These are phyloP conservation scores for Phalloptychus januarius DNA, from an alignment of 2,797 vertebrate genomes.

Conservation along the genomic window DNA sequence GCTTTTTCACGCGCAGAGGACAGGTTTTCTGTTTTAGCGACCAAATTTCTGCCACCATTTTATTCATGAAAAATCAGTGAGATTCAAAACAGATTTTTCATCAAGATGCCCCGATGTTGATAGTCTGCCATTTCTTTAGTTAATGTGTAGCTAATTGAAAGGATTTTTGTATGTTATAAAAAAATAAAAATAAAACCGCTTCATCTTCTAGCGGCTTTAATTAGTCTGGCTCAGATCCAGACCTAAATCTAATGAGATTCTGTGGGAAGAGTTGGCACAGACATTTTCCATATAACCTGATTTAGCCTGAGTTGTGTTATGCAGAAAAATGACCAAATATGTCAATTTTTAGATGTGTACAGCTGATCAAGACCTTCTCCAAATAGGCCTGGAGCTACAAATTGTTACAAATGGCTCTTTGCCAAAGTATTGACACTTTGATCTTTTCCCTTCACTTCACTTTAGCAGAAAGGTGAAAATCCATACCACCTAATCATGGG, in stretches of 20 bases:
- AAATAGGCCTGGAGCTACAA: background rate
- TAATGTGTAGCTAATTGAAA: background rate
- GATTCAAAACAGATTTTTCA: background rate
- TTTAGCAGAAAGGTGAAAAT: background rate
- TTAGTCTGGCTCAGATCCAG: background rate
- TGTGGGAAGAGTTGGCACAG: background rate
- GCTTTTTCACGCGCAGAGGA: too few species aligned
- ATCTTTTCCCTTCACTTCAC: background rate
- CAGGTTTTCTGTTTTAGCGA: background rate
- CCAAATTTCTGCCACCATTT: background rate
- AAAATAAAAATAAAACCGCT: background rate
- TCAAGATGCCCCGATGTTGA: background rate
- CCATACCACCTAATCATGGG: background rate
- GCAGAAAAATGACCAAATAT: background rate
- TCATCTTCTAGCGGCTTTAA: background rate
- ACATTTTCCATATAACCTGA: background rate
- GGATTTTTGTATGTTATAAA: background rate
- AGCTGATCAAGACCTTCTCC: background rate
- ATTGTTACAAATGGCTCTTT: background rate
- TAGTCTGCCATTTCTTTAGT: background rate
- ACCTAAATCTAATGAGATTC: background rate
- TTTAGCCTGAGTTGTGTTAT: background rate
- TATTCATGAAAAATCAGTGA: background rate
- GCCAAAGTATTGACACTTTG: background rate
- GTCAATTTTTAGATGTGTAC: background rate